Evolutionary conservation across 2,797 vertebrate genomes (phyloP).

Genomic region (Sebastolobus alascanus): DNA sequence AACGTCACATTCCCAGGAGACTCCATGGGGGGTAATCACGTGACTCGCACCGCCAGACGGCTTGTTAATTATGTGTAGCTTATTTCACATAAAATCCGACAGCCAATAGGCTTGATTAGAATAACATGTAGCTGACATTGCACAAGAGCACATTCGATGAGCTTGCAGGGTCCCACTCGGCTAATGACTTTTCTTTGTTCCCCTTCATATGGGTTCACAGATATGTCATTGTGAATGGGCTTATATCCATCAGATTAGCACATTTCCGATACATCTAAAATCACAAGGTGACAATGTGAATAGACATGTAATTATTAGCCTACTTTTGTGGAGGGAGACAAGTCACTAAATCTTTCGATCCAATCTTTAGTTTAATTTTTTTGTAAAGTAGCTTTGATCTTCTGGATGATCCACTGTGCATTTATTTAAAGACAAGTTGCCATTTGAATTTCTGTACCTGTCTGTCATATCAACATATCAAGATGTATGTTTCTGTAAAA

Average conservation of each 20-base stretch:
- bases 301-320: neutral
- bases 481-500: neutral
- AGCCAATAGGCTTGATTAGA: conserved; percentile 32
- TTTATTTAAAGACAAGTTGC: neutral
- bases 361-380: neutral
- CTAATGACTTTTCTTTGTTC: conserved; percentile 2
- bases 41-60: conserved; percentile 18
- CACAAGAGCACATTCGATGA: conserved; percentile 26
- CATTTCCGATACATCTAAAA: neutral
- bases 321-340: neutral
- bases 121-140: conserved; percentile 37
- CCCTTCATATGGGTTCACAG: neutral
- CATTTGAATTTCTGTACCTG: fast-evolving
- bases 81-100: conserved; percentile 19
- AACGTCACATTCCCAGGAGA: conserved; percentile 23
- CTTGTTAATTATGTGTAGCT: conserved; percentile 33
- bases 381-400: neutral
- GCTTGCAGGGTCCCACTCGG: conserved; percentile 14
- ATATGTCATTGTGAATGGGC: neutral
- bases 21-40: conserved; percentile 13
- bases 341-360: neutral
- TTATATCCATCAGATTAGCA: neutral
- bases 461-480: neutral
- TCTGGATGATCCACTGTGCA: neutral
- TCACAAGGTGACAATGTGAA: neutral